These are phyloP conservation scores for Babyrousa celebensis DNA, from an alignment of 2,797 vertebrate genomes.

Conservation along the genomic window DNA sequence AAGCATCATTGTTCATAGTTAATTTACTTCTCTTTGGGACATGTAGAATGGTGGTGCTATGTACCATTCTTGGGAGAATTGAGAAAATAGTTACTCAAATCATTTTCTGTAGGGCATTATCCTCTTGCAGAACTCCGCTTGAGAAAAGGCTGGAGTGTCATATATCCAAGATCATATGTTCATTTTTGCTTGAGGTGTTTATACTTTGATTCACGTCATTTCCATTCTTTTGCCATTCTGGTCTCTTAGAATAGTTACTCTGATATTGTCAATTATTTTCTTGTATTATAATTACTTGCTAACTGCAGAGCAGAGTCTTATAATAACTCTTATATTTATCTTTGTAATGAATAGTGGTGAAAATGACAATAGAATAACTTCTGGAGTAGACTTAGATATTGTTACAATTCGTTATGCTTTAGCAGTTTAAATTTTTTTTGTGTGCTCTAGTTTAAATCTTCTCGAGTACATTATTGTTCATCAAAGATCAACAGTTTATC, in stretches of 20 bases:
- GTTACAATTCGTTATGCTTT: neutral
- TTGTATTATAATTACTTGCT: conserved; percentile 30
- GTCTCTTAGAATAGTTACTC: conserved; percentile 36
- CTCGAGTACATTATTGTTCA: conserved; percentile 48
- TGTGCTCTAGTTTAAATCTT: conserved; percentile 4
- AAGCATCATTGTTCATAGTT: neutral
- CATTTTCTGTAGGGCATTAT: conserved; percentile 18
- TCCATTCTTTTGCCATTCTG: conserved; percentile 50
- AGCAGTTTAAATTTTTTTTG: conserved; percentile 18
- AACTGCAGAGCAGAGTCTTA: neutral
- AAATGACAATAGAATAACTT: conserved; percentile 24
- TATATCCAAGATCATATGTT: neutral
- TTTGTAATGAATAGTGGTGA: neutral
- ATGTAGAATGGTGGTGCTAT: neutral
- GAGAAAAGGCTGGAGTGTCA: conserved; percentile 14
- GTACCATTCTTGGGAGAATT: neutral
- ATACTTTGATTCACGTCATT: neutral
- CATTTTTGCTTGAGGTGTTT: conserved; percentile 12
- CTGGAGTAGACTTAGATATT: neutral
- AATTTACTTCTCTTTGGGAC: conserved; percentile 38
- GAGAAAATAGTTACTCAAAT: conserved; percentile 39
- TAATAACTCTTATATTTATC: neutral
- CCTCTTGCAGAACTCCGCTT: neutral
- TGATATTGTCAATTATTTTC: neutral
- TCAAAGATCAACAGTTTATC: conserved; percentile 50